These are phyloP conservation scores for Parotocinclus haroldoi DNA, from an alignment of 2,797 vertebrate species.

Conservation along the genomic window DNA sequence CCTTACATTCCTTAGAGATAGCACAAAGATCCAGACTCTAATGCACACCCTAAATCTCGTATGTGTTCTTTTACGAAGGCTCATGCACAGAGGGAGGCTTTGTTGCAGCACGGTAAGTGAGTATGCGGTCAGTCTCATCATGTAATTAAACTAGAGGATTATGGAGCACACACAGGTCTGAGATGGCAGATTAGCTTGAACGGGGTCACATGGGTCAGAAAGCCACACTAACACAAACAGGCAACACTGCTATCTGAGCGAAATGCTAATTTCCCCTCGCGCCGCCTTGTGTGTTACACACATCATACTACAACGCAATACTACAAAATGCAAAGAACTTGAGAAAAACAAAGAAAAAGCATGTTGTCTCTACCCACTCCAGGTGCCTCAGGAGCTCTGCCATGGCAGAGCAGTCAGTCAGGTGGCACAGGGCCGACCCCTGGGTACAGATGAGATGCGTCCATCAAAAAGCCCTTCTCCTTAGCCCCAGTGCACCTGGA, in stretches of 20 bases:
- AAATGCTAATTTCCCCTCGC: conserved; percentile 11
- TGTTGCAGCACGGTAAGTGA: conserved; percentile 36
- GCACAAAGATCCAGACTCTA: background rate
- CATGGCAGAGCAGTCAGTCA: conserved; percentile 67
- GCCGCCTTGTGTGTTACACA: too few relatives aligned
- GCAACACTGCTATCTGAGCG: conserved; percentile 17
- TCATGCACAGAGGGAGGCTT: conserved; percentile 12
- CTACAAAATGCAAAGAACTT: conserved; percentile 16
- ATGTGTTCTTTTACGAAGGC: conserved; percentile 9
- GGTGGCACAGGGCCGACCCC: conserved; percentile 61
- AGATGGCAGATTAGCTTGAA: conserved; percentile 34
- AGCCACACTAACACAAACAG: conserved; percentile 25
- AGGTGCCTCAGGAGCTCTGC: conserved; percentile 46
- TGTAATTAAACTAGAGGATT: conserved; percentile 55
- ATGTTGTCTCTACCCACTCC: conserved; percentile 25
- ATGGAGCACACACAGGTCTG: conserved; percentile 33
- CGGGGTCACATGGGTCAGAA: conserved; percentile 32
- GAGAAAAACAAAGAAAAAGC: conserved; percentile 30
- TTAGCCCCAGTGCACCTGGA: conserved; percentile 71
- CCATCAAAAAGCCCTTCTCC: conserved; percentile 64
- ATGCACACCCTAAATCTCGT: conserved; percentile 7
- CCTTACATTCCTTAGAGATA: conserved; percentile 6
- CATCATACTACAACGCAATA: too few relatives aligned
- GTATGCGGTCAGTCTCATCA: conserved; percentile 40
- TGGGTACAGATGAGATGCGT: conserved; percentile 66